A percentile compares a stretch with the other conserved stretches of the same genome.
These are phyloP conservation scores for Gymnothorax reevesii DNA, from an alignment of 2,797 vertebrate genomes.

Conservation along the genomic window DNA sequence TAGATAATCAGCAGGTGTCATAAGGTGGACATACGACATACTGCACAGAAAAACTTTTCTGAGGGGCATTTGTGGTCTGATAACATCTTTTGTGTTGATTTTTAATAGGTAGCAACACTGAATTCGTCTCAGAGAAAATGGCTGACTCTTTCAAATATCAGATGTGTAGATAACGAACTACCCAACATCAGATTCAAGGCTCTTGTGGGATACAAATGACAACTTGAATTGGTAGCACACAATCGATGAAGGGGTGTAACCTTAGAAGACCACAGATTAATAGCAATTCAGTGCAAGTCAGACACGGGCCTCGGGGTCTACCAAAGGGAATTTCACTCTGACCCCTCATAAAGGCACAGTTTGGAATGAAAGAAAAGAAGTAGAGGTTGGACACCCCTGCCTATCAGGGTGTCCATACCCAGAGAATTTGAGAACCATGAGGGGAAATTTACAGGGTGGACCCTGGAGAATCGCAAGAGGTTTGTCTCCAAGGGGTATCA, in stretches of 20 bases:
- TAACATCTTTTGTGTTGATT: background rate
- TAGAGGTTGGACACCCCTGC: too few relatives aligned
- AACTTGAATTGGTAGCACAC: background rate
- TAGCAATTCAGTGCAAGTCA: too few relatives aligned
- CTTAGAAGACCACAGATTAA: too few relatives aligned
- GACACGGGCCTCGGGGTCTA: too few relatives aligned
- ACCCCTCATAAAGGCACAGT: too few relatives aligned
- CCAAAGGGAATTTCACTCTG: too few relatives aligned
- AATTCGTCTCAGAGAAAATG: background rate
- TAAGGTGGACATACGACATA: background rate
- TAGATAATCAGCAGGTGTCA: background rate
- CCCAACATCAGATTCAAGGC: slow-evolving; percentile 6
- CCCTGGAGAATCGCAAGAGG: too few relatives aligned
- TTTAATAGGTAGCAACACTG: background rate
- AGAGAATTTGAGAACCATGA: background rate
- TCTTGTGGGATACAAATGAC: background rate
- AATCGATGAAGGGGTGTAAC: too few relatives aligned
- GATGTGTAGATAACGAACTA: background rate
- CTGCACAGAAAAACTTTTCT: background rate
- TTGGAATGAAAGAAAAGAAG: too few relatives aligned
- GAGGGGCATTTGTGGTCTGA: background rate
- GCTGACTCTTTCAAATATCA: background rate
- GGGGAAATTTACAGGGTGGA: too few relatives aligned
- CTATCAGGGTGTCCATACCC: background rate
- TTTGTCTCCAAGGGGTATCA: background rate